Evolutionary conservation across 2,888 invertebrate genomes (phyloP).

Genomic region (Thelaira solivaga): DNA sequence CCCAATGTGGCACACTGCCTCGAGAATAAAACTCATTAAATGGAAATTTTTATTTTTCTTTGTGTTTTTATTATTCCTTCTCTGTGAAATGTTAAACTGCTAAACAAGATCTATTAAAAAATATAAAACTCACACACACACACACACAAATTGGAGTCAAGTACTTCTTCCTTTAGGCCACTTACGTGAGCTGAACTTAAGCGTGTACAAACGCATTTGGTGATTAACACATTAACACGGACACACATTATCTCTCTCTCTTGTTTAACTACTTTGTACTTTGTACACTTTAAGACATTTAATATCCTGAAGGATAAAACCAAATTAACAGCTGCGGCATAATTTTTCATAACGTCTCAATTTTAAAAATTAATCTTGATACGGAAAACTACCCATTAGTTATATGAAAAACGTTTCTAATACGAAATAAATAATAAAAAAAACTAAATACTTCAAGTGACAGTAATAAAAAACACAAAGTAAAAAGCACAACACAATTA

Average conservation of each 20-base stretch:
- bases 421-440: conserved; percentile 10
- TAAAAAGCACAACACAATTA: not conserved
- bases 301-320: conserved; percentile 46
- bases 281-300: not conserved
- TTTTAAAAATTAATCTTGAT: conserved; percentile 36
- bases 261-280: not conserved
- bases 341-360: conserved; percentile 29
- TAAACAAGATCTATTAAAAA: conserved; percentile 27
- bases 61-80: conserved; percentile 7
- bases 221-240: conserved; percentile 19
- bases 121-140: not conserved
- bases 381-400: conserved; percentile 7
- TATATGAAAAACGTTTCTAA: conserved; percentile 29
- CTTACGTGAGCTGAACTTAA: conserved; percentile 11
- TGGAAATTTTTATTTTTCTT: conserved; percentile 6
- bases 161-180: conserved; percentile 17
- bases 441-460: no score
- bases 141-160: not conserved
- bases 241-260: not conserved
- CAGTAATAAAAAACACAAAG: no score
- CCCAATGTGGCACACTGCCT: conserved; percentile 18
- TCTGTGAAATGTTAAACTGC: no score
- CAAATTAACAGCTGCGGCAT: conserved; percentile 41
- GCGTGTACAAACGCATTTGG: not conserved
- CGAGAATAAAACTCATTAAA: conserved; percentile 39